Evolutionary conservation across 2,888 invertebrate genomes (phyloP).

Genomic region (Gastracanthus pulcherrimus): DNA sequence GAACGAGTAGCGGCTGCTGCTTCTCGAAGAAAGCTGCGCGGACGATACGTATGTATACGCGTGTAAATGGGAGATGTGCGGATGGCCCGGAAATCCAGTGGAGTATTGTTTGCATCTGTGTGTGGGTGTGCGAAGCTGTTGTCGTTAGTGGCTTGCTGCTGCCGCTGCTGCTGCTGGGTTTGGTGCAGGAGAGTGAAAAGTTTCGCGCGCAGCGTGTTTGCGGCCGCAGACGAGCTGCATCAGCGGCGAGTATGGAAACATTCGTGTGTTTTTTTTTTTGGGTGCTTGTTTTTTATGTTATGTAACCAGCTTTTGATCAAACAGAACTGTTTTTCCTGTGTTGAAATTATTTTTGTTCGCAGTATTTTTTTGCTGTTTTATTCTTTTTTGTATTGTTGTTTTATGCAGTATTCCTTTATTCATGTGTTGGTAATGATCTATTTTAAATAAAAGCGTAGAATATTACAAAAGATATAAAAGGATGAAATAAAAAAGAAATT

Average conservation of each 20-base stretch:
- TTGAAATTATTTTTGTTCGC: background rate
- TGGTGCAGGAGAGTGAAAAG: conserved; percentile 9
- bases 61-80: too few relatives aligned
- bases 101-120: background rate
- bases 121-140: background rate
- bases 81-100: conserved; percentile 5
- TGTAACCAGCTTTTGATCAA: background rate
- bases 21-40: conserved; percentile 7
- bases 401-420: too few relatives aligned
- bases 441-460: too few relatives aligned
- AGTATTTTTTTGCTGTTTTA: too few relatives aligned
- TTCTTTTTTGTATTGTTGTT: too few relatives aligned
- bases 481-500: too few relatives aligned
- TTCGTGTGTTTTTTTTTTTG: background rate
- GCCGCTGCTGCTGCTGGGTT: too few relatives aligned
- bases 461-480: too few relatives aligned
- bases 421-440: too few relatives aligned
- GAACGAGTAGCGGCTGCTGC: background rate
- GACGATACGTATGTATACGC: background rate
- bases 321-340: background rate
- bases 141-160: background rate
- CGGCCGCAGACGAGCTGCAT: background rate
- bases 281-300: background rate
- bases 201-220: conserved; percentile 12
- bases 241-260: background rate